phyloP scores from a whole-genome alignment of 2,888 invertebrate genomes.

The Entomobrya proxima region DNA sequence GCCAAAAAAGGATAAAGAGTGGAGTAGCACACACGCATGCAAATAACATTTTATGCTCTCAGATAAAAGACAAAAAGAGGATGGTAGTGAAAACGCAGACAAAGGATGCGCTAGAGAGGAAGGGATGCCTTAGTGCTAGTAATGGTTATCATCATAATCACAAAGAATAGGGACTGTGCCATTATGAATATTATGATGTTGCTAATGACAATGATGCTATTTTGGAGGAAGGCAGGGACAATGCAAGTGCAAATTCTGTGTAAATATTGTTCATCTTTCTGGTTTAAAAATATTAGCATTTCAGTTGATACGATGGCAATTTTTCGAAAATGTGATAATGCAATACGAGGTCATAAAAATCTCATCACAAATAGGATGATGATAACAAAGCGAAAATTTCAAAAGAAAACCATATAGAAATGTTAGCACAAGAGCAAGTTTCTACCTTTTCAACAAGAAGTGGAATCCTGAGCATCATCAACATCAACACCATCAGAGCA shows the following conservation, averaged over 20 bases:
- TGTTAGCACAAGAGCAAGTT: not conserved
- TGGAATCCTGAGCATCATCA: not conserved
- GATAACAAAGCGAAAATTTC: too few species aligned
- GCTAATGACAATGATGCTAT: not conserved
- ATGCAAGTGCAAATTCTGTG: too few species aligned
- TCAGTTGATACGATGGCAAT: too few species aligned
- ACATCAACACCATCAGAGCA: not conserved
- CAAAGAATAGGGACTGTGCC: not conserved
- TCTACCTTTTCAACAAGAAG: not conserved
- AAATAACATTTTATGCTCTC: not conserved
- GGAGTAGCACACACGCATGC: not conserved
- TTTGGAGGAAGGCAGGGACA: too few species aligned
- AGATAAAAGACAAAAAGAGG: not conserved
- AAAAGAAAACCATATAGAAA: too few species aligned
- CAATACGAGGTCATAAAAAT: too few species aligned
- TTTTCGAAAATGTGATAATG: too few species aligned
- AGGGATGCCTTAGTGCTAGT: not conserved
- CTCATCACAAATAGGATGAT: too few species aligned
- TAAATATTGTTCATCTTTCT: too few species aligned
- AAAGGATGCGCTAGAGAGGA: constrained; percentile 11
- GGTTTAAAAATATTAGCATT: too few species aligned
- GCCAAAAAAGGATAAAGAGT: not conserved
- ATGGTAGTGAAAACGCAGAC: constrained; percentile 11
- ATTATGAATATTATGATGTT: constrained; percentile 2
- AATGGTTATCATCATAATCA: not conserved